A percentile compares a stretch with the other conserved stretches of the same genome.
These are phyloP conservation scores for Hippocampus abdominalis DNA, from an alignment of 2,113 vertebrate species.

Conservation along the genomic window DNA sequence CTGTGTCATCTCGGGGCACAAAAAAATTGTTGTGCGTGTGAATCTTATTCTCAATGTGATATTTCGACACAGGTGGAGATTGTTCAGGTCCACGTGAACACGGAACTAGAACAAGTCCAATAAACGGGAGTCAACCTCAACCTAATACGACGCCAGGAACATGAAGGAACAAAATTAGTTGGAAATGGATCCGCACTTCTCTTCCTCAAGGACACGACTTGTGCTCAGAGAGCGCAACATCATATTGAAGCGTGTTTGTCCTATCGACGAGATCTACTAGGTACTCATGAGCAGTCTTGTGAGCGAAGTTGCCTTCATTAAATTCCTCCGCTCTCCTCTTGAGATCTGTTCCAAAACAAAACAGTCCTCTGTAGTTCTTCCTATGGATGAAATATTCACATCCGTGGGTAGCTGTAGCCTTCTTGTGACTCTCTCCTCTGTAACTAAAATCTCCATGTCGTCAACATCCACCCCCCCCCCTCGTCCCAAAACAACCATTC, in stretches of 20 bases:
- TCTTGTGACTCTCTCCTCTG: conserved; percentile 13
- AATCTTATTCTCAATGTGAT: too few species aligned
- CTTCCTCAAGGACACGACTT: background rate
- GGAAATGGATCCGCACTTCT: background rate
- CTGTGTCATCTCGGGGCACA: too few species aligned
- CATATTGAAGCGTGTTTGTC: conserved; percentile 10
- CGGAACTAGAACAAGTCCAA: too few species aligned
- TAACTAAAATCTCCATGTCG: conserved; percentile 29
- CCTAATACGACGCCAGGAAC: too few species aligned
- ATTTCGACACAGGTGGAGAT: too few species aligned
- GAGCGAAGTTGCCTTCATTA: conserved; percentile 18
- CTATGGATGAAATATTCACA: conserved; percentile 12
- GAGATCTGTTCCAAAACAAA: conserved; percentile 13
- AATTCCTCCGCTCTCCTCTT: conserved; percentile 15
- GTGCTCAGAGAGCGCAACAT: background rate
- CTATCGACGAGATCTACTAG: conserved; percentile 14
- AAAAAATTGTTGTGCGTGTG: too few species aligned
- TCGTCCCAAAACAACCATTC: conserved; percentile 17
- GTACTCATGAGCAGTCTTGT: conserved; percentile 25
- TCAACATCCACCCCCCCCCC: conserved; percentile 26
- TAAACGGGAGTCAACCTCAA: too few species aligned
- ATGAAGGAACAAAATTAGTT: background rate
- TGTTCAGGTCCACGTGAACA: too few species aligned
- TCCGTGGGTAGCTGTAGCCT: conserved; percentile 13
- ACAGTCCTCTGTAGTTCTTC: conserved; percentile 4